These are phyloP conservation scores for Ramazzottius varieornatus DNA, from an alignment of 2,888 invertebrate genomes.

Conservation along the genomic window DNA sequence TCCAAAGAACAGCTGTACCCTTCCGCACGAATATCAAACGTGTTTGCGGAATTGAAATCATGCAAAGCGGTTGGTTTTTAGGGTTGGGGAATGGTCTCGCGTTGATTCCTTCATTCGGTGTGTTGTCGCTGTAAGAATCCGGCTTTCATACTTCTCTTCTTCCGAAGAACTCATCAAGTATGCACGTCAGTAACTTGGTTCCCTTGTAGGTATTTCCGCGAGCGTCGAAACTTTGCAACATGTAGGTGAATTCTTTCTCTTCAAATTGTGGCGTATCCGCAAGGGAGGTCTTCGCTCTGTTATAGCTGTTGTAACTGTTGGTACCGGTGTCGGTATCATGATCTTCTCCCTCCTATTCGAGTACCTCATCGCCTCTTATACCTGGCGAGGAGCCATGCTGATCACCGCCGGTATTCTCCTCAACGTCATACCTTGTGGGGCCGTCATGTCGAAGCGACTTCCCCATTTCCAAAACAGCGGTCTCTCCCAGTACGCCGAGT, in stretches of 20 bases:
- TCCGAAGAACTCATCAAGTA: too few relatives aligned
- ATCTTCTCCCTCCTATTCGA: neutral
- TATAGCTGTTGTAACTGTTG: too few relatives aligned
- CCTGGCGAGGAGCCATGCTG: neutral
- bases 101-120: neutral
- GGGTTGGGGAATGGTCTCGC: neutral
- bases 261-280: too few relatives aligned
- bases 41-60: too few relatives aligned
- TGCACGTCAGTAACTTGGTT: too few relatives aligned
- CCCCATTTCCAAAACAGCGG: neutral
- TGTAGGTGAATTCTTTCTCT: too few relatives aligned
- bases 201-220: too few relatives aligned
- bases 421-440: neutral
- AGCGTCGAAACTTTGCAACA: neutral
- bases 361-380: neutral
- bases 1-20: too few relatives aligned
- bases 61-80: too few relatives aligned
- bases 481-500: neutral
- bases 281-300: too few relatives aligned
- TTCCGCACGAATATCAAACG: too few relatives aligned
- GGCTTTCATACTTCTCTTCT: too few relatives aligned
- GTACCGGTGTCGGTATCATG: neutral
- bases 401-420: neutral
- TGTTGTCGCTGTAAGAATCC: neutral
- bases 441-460: neutral